phyloP scores from a whole-genome alignment of 2,113 vertebrate genomes.

The Microcebus griseorufus region DNA sequence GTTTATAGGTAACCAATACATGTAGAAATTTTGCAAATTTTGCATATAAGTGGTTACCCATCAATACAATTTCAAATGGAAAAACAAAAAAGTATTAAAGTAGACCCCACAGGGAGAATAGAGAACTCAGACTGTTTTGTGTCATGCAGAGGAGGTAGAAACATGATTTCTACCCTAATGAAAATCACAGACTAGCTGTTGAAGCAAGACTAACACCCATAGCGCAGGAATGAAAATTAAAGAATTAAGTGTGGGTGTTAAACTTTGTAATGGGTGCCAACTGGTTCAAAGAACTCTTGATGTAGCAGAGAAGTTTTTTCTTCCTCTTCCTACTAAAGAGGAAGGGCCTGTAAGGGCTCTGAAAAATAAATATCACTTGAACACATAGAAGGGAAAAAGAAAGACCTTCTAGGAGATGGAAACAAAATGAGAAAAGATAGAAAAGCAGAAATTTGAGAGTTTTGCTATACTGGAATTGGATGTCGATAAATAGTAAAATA shows the following conservation, averaged over 20 bases:
- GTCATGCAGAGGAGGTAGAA: not conserved
- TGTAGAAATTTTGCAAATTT: not conserved
- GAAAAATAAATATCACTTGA: not conserved
- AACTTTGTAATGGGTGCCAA: not conserved
- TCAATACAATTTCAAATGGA: not conserved
- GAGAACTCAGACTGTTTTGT: not conserved
- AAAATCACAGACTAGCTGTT: not conserved
- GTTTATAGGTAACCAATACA: not conserved
- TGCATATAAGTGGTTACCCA: not conserved
- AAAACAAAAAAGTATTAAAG: not conserved
- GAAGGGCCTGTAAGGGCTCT: not conserved
- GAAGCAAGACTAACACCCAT: not conserved
- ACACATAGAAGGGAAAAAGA: not conserved
- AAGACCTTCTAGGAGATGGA: not conserved
- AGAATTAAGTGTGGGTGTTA: not conserved
- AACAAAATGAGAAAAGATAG: not conserved
- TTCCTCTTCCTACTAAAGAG: not conserved
- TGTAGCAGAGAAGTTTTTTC: not conserved
- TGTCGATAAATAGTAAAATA: not conserved
- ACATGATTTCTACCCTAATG: not conserved
- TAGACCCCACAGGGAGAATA: not conserved
- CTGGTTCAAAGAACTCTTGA: not conserved
- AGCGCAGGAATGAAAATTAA: not conserved
- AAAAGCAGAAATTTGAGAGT: conserved; percentile 1
- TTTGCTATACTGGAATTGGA: not conserved